Base-by-base conservation (phyloP, 2,888 invertebrate species). In the Biston betularia region DNA sequence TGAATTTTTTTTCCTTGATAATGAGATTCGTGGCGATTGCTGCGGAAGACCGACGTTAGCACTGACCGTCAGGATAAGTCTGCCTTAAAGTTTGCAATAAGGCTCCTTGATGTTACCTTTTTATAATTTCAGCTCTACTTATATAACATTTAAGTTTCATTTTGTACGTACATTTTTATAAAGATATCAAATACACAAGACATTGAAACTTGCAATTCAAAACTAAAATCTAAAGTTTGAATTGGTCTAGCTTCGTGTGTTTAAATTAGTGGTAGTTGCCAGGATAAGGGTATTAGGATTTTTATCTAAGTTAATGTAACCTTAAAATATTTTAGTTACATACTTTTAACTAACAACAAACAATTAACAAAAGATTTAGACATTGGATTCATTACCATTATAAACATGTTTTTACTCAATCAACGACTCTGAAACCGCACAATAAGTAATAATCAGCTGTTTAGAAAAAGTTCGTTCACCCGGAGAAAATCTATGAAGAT, bases 221-320 rank as follows among this genome's bases (percentile, higher is more conserved):
- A 62, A 56, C 62, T 63, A 24, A 46, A 42, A 48, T 44, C 7
- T 53, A 53, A 34, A 11, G 7, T 46, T 11, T 46, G 53, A 14
- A 46, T 14, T 46, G 5, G 52, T 57, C 45, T 42, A 38, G 52
- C 57, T 64, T 64, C 45, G n/a, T 54, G 50, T 55, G 33, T 52
- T 56, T 15, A 14, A 11, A 38, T 14, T 60, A 57, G 38, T n/a
- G 33, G 15, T 56, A 34, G 42, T 6, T 50, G 46, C 40, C 50
- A 45, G 55, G 35, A 12, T 33, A 48, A 42, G 64, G 58, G 53
- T 53, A 42, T 58, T 59, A 42, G 48, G 58, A 48, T 48, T 54
- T 42, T 54, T 38, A 52, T 49, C 10, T 54, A 46, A 10, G 24
- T 50, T 35, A 34, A 11, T 6, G 10, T 24, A 24, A 49, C 24